Evolutionary conservation across 2,888 invertebrate genomes (phyloP).

Genomic region (Dendrolimus houi): DNA sequence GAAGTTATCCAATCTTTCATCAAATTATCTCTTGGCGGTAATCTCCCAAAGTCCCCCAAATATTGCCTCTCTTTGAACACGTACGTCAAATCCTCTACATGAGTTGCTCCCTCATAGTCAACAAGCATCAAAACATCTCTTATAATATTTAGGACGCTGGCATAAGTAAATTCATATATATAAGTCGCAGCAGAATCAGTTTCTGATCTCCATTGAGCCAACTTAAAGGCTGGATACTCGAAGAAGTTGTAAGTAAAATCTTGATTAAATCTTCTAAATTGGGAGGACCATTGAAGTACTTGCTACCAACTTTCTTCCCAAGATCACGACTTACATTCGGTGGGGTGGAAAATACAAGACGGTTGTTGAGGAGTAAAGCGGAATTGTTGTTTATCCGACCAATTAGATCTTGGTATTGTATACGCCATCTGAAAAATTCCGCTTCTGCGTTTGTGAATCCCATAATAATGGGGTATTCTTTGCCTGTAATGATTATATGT

Average conservation of each 20-base stretch:
- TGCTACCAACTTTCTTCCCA: conserved; percentile 6
- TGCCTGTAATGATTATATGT: background rate
- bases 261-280: conserved; percentile 10
- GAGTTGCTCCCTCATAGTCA: conserved; percentile 35
- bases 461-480: conserved; percentile 19
- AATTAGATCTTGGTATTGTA: conserved; percentile 9
- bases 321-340: conserved; percentile 3
- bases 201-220: conserved; percentile 11
- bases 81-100: conserved; percentile 62
- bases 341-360: conserved; percentile 7
- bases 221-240: conserved; percentile 15
- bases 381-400: conserved; percentile 9
- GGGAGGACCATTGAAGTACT: conserved; percentile 12
- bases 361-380: conserved; percentile 6
- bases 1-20: conserved; percentile 18
- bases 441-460: conserved; percentile 20
- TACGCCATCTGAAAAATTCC: conserved; percentile 6
- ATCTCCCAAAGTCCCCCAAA: conserved; percentile 3
- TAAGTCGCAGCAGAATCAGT: conserved; percentile 35
- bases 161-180: conserved; percentile 58
- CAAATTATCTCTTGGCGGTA: conserved; percentile 12
- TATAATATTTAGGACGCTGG: conserved; percentile 46
- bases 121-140: conserved; percentile 21
- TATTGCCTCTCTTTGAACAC: conserved; percentile 30
- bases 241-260: conserved; percentile 13